A percentile compares a stretch with the other conserved stretches of the same genome.
These are phyloP conservation scores for Oryzias javanicus DNA, from an alignment of 2,113 vertebrate species.

Conservation along the genomic window DNA sequence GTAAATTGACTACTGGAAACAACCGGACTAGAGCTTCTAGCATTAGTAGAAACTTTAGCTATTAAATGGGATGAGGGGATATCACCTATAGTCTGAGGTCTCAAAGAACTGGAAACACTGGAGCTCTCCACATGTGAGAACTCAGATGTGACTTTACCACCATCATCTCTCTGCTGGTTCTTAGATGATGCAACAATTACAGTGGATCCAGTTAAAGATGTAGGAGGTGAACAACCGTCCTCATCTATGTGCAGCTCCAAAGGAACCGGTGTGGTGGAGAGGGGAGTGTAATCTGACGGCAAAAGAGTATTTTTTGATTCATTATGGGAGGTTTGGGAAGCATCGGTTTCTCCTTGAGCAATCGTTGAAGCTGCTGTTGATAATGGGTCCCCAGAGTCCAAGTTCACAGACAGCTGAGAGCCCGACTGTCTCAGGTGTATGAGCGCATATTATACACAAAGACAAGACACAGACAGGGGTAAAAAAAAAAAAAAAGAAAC, in stretches of 20 bases:
- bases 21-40: slow-evolving; percentile 27
- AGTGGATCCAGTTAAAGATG: slow-evolving; percentile 21
- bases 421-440: slow-evolving; percentile 77
- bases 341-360: slow-evolving; percentile 1
- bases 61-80: neutral
- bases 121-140: slow-evolving; percentile 28
- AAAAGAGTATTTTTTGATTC: slow-evolving; percentile 22
- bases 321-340: slow-evolving; percentile 19
- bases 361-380: slow-evolving; percentile 9
- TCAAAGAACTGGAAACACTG: slow-evolving; percentile 21
- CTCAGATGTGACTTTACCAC: slow-evolving; percentile 26
- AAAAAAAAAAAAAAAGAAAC: slow-evolving; percentile 46
- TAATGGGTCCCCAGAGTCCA: slow-evolving; percentile 61
- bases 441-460: slow-evolving; percentile 18
- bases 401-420: slow-evolving; percentile 79
- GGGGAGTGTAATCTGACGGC: slow-evolving; percentile 33
- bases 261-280: slow-evolving; percentile 28
- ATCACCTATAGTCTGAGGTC: slow-evolving; percentile 16
- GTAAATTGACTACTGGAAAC: slow-evolving; percentile 42
- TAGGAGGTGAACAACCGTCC: slow-evolving; percentile 38
- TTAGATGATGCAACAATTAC: slow-evolving; percentile 26
- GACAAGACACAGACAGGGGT: slow-evolving; percentile 51
- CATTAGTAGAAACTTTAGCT: neutral
- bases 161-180: slow-evolving; percentile 32
- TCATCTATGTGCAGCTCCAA: slow-evolving; percentile 70